Evolutionary conservation across 2,113 vertebrate genomes (phyloP).

Genomic region (Trochalopteron elliotii): DNA sequence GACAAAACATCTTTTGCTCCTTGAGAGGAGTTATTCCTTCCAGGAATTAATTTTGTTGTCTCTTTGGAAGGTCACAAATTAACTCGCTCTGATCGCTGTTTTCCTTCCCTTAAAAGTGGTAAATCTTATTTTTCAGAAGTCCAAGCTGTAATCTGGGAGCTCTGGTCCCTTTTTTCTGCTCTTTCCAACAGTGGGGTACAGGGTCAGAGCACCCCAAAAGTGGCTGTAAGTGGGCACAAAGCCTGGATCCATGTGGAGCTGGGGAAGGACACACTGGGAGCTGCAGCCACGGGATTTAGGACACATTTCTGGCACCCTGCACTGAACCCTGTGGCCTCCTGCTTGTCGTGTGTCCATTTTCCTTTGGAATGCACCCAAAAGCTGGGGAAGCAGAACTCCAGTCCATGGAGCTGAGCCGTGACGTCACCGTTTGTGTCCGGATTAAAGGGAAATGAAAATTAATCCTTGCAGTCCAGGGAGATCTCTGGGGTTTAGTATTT

Average conservation of each 20-base stretch:
- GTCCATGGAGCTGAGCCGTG: background rate
- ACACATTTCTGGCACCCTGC: background rate
- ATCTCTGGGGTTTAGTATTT: background rate
- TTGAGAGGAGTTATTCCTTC: background rate
- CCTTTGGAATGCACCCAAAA: background rate
- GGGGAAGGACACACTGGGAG: background rate
- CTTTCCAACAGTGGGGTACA: rapidly evolving
- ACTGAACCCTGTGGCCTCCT: background rate
- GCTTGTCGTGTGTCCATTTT: background rate
- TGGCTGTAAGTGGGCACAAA: background rate
- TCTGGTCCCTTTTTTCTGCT: background rate
- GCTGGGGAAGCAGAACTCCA: background rate
- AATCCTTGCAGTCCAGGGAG: background rate
- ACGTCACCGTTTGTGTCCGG: background rate
- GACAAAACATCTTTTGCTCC: background rate
- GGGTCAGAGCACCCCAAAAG: background rate
- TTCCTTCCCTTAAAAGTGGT: background rate
- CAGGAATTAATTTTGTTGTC: background rate
- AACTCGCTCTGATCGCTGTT: rapidly evolving
- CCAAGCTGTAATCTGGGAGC: background rate
- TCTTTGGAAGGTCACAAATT: background rate
- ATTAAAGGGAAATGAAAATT: slow-evolving; percentile 39
- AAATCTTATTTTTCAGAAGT: background rate
- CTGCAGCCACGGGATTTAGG: background rate
- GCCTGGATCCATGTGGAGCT: background rate